Conservation (phyloP, 2,888 invertebrate species). For the Poecilobothrus nobilitatus region DNA sequence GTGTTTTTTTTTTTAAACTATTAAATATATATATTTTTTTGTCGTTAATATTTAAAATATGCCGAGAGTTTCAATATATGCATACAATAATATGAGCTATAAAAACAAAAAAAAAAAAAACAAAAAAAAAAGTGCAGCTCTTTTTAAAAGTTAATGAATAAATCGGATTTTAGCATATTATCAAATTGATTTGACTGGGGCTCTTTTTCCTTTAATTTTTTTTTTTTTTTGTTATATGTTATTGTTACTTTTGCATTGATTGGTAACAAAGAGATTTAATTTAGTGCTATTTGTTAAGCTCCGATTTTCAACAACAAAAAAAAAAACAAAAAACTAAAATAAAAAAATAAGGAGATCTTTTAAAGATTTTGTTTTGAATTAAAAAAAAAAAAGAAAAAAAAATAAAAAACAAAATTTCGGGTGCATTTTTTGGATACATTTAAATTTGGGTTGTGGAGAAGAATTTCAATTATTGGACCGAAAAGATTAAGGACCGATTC, state of each 20-base stretch:
- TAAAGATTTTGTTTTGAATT: no score
- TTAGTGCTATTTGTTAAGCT: neutral
- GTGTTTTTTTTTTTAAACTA: no score
- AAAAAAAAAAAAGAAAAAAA: no score
- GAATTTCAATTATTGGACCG: no score
- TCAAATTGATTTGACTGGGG: conserved; percentile 1
- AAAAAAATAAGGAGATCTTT: no score
- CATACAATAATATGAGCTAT: neutral
- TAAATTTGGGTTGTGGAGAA: no score
- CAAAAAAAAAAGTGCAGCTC: no score
- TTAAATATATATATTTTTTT: neutral
- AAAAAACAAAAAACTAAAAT: no score
- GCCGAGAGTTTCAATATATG: neutral
- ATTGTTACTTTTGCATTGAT: neutral
- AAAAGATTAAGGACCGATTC: neutral
- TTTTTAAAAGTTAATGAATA: conserved; percentile 2
- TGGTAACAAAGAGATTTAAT: neutral
- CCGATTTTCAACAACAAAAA: neutral
- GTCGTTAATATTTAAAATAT: neutral
- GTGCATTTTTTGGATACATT: neutral
- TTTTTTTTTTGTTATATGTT: no score
- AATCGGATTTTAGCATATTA: conserved; percentile 6
- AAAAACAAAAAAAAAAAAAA: no score
- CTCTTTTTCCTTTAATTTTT: no score
- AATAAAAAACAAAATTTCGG: neutral